A percentile compares a stretch with the other conserved stretches of the same genome.
phyloP scores from a whole-genome alignment of 2,888 invertebrate species.

The Hedya salicella region DNA sequence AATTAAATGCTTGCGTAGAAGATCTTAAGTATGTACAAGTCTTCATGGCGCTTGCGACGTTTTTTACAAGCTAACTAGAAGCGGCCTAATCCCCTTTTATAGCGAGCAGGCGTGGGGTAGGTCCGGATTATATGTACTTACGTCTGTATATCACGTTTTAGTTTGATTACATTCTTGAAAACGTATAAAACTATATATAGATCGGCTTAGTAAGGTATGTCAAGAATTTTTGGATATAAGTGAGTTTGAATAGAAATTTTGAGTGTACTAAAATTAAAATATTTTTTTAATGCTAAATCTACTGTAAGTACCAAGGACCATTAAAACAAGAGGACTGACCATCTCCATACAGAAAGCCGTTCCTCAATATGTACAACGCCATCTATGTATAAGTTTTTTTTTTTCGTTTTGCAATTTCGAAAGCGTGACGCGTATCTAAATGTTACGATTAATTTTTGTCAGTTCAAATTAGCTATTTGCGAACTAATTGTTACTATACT shows the following conservation, averaged over 20 bases:
- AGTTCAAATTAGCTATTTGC: too few relatives aligned
- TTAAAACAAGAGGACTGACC: too few relatives aligned
- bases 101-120: slow-evolving; percentile 36
- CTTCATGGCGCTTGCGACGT: neutral
- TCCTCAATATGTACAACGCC: too few relatives aligned
- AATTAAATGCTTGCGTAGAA: neutral
- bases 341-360: too few relatives aligned
- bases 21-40: neutral
- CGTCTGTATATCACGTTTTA: slow-evolving; percentile 27
- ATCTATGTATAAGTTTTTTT: too few relatives aligned
- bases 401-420: too few relatives aligned
- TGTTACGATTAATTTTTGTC: too few relatives aligned
- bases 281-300: too few relatives aligned
- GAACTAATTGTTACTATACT: too few relatives aligned
- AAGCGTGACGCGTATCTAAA: too few relatives aligned
- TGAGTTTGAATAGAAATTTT: neutral
- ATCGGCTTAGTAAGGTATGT: slow-evolving; percentile 5
- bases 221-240: neutral
- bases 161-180: slow-evolving; percentile 21
- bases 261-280: neutral
- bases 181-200: slow-evolving; percentile 34
- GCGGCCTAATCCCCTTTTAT: slow-evolving; percentile 32
- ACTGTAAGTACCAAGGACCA: too few relatives aligned
- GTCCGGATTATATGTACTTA: slow-evolving; percentile 29
- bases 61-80: neutral